Evolutionary conservation across 2,113 vertebrate genomes (phyloP).

Genomic region (Bombycilla garrulus): DNA sequence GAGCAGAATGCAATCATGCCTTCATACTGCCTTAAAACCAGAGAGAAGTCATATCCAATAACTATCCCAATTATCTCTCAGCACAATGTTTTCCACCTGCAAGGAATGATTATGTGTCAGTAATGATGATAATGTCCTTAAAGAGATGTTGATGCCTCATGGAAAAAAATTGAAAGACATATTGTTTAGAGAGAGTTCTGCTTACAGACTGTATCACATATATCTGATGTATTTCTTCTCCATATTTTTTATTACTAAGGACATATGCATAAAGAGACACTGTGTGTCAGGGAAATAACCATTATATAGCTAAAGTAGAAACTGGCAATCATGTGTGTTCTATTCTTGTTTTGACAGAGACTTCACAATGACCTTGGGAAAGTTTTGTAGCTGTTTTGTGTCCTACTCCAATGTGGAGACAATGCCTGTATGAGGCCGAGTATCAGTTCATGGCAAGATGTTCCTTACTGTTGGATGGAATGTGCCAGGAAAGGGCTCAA

Average conservation of each 20-base stretch:
- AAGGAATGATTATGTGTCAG: slow-evolving; percentile 67
- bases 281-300: slow-evolving; percentile 28
- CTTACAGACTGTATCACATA: slow-evolving; percentile 11
- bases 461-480: background rate
- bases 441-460: background rate
- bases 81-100: slow-evolving; percentile 71
- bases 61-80: slow-evolving; percentile 70
- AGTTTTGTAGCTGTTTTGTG: slow-evolving; percentile 2
- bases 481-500: background rate
- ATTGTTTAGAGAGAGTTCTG: slow-evolving; percentile 45
- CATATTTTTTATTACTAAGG: slow-evolving; percentile 60
- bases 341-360: slow-evolving; percentile 10
- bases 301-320: slow-evolving; percentile 32
- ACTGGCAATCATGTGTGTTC: background rate
- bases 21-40: slow-evolving; percentile 64
- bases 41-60: slow-evolving; percentile 70
- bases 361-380: slow-evolving; percentile 34
- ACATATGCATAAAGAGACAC: slow-evolving; percentile 41
- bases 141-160: slow-evolving; percentile 61
- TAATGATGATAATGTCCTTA: slow-evolving; percentile 64
- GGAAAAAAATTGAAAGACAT: slow-evolving; percentile 45
- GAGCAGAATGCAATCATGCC: slow-evolving; percentile 64
- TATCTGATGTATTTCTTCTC: slow-evolving; percentile 45
- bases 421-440: background rate
- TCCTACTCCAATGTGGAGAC: background rate